Percentiles rank a stretch among this genome's conserved stretches.
Evolutionary conservation across 2,113 vertebrate genomes (phyloP).

Genomic region (Holacanthus passer): DNA sequence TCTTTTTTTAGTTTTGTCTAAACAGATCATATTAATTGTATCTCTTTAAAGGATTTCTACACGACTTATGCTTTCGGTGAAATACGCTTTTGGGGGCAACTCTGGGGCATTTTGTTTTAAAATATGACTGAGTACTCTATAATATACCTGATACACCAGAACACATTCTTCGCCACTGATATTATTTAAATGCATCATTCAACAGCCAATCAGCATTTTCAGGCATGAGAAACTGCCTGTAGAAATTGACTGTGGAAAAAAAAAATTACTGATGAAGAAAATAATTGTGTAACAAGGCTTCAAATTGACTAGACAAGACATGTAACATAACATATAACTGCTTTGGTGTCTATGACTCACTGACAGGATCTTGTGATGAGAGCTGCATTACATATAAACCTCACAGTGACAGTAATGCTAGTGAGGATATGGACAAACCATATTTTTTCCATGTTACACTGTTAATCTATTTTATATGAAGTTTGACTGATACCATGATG

Average conservation of each 20-base stretch:
- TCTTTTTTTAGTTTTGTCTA: background rate
- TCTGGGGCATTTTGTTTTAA: background rate
- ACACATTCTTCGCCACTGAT: background rate
- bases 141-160: background rate
- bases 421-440: background rate
- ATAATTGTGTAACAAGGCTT: background rate
- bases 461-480: constrained; percentile 10
- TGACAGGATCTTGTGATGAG: constrained; percentile 10
- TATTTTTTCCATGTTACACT: background rate
- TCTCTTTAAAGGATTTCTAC: constrained; percentile 16
- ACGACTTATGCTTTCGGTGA: constrained; percentile 5
- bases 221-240: background rate
- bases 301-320: constrained; percentile 13
- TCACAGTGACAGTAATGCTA: constrained; percentile 2
- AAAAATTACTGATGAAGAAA: constrained; percentile 12
- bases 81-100: background rate
- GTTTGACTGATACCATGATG: constrained; percentile 10
- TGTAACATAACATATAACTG: constrained; percentile 21
- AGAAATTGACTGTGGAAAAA: background rate
- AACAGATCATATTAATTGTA: background rate
- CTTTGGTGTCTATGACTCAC: constrained; percentile 17
- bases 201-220: background rate
- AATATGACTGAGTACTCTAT: background rate
- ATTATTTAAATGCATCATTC: background rate
- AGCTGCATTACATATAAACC: constrained; percentile 9